phyloP scores from a whole-genome alignment of 2,113 vertebrate genomes.

The Labeo rohita region DNA sequence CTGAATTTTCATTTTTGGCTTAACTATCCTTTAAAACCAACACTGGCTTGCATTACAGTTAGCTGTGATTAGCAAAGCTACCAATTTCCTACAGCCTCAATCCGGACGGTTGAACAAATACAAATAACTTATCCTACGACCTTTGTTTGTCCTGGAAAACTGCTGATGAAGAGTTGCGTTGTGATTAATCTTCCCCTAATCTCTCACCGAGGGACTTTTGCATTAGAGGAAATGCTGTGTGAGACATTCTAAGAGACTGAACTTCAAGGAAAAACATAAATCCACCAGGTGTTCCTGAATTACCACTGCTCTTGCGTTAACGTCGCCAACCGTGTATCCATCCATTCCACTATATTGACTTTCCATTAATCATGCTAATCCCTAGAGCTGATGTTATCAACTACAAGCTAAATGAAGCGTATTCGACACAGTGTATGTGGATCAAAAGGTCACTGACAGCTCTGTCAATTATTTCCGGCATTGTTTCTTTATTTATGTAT shows the following conservation, averaged over 20 bases:
- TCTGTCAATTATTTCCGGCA: neutral
- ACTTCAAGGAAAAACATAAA: constrained; percentile 21
- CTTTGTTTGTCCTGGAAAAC: neutral
- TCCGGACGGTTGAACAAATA: neutral
- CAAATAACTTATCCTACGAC: neutral
- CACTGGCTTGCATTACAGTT: neutral
- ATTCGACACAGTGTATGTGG: neutral
- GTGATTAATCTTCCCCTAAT: constrained; percentile 31
- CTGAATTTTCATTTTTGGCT: too few species aligned
- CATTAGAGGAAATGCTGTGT: constrained; percentile 33
- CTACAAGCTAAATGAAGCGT: neutral
- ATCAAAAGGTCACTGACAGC: constrained; percentile 29
- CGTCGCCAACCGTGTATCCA: constrained; percentile 1
- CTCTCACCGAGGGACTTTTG: constrained; percentile 27
- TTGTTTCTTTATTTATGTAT: neutral
- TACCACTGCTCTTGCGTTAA: neutral
- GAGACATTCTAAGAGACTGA: constrained; percentile 12
- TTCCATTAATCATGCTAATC: constrained; percentile 28
- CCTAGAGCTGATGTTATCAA: constrained; percentile 12
- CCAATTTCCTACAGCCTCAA: neutral
- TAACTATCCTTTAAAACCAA: neutral
- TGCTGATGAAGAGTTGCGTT: constrained; percentile 14
- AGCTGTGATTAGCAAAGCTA: neutral
- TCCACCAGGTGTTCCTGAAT: constrained; percentile 14
- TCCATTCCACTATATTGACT: constrained; percentile 27